Evolutionary conservation across 1,140 invertebrate species (phyloP), one percentile per base, ranked within the genome.

Genomic region (Drosophila bocki): DNA sequence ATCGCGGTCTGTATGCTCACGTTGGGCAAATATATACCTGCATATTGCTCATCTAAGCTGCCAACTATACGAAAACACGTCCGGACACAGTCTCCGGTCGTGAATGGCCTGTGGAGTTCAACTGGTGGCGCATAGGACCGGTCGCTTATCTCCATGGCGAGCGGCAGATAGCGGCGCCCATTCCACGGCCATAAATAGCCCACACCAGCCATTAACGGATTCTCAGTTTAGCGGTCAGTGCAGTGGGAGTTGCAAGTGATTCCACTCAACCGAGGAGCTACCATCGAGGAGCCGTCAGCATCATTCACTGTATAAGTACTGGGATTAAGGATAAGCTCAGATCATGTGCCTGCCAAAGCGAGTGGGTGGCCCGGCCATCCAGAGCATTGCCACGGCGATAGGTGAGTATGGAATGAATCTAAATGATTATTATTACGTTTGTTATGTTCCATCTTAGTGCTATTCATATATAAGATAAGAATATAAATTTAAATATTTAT

Each of bases 1-100:
- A 68, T 75, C 69, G 75, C 74, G 71, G 68, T 62, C 68, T 88
- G 85, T 88, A 44, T 87, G 83, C 85, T 90, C 85, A 88, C 85
- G 85, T 88, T 90, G 81, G 39, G 67, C 78, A 90, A 88, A 88
- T 78, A 88, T 75, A 65, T 61, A 69, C 56, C 59, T 64, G 75
- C 72, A 62, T 42, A 70, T 78, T 79, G 68, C 47, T 54, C 68
- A 78, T 60, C 37, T 60, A 44, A 77, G 22, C 62, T 77, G 72
- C 72, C 72, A 77, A 76, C 72, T 76, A 75, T 33, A 77, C 33
- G 50, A 68, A 77, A 71, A 69, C 42, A 68, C 56, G 64, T 64
- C 54, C 45, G 45, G 59, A 67, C 51, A 54, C 42, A 71, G 35
- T 35, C 53, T 45, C 42, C 35, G 53, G 75, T 56, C 44, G 35